Percentiles rank a stretch among this genome's conserved stretches.
These are phyloP conservation scores for Oeneis ivallda DNA, from an alignment of 2,888 invertebrate species.

Conservation along the genomic window DNA sequence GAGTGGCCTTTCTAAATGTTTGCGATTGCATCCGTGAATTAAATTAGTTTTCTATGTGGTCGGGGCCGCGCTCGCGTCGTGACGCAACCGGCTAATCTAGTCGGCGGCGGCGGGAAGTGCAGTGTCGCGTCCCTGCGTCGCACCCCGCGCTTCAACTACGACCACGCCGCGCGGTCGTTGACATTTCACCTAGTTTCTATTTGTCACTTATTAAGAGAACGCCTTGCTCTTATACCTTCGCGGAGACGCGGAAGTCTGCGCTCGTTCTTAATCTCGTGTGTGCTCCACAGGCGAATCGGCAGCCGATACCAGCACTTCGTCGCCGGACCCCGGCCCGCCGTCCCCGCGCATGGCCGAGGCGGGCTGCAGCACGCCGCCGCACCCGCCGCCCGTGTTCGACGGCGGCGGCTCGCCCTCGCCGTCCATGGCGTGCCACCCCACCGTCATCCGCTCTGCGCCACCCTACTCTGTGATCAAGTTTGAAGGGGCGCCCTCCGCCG, in stretches of 20 bases:
- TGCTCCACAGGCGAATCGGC: constrained; percentile 90
- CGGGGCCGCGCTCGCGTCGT: constrained; percentile 64
- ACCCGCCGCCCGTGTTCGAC: constrained; percentile 79
- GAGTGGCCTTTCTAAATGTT: constrained; percentile 33
- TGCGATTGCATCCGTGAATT: constrained; percentile 45
- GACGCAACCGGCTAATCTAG: constrained; percentile 82
- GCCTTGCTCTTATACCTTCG: constrained; percentile 64
- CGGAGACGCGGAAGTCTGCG: constrained; percentile 47
- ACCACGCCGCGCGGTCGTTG: constrained; percentile 76
- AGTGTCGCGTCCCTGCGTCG: constrained; percentile 79
- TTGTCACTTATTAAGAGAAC: constrained; percentile 70
- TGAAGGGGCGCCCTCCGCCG: constrained; percentile 68
- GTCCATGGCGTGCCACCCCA: constrained; percentile 73
- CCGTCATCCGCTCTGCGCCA: constrained; percentile 82
- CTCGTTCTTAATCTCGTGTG: constrained; percentile 59
- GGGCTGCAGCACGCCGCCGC: constrained; percentile 84
- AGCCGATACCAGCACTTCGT: constrained; percentile 96
- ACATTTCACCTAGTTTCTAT: constrained; percentile 82
- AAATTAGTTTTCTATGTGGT: constrained; percentile 59
- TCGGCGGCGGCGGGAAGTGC: constrained; percentile 81
- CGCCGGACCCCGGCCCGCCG: constrained; percentile 93
- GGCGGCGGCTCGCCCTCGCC: constrained; percentile 74
- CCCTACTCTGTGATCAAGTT: constrained; percentile 83
- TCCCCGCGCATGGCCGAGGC: constrained; percentile 90
- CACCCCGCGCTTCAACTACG: constrained; percentile 72